These are phyloP conservation scores for Sinosuthora webbiana DNA, from an alignment of 2,113 vertebrate species.

Conservation along the genomic window DNA sequence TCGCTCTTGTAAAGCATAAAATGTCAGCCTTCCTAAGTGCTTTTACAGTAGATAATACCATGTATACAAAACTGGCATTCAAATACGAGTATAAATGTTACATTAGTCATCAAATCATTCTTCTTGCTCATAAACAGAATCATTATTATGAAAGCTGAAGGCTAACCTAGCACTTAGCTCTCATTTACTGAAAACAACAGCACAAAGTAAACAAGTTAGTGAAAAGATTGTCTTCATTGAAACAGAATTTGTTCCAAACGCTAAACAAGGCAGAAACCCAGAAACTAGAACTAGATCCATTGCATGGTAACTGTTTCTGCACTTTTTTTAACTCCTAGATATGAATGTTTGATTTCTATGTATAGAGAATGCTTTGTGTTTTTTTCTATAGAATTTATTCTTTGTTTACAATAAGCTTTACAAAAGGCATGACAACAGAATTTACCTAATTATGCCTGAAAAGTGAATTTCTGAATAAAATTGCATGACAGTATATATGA, in stretches of 20 bases:
- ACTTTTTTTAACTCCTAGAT: background rate
- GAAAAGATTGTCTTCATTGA: slow-evolving; percentile 13
- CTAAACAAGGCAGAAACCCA: background rate
- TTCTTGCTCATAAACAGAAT: slow-evolving; percentile 30
- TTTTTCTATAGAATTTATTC: background rate
- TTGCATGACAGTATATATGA: background rate
- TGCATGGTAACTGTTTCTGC: background rate
- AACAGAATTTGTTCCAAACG: background rate
- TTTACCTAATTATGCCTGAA: slow-evolving; percentile 5
- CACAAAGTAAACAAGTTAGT: slow-evolving; percentile 10
- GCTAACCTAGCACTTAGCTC: background rate
- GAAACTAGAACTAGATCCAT: background rate
- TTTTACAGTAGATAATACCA: background rate
- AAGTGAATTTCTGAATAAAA: slow-evolving; percentile 55
- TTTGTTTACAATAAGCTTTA: slow-evolving; percentile 39
- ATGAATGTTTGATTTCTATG: background rate
- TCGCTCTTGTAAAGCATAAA: background rate
- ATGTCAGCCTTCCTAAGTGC: background rate
- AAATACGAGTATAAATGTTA: slow-evolving; percentile 10
- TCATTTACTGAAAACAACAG: background rate
- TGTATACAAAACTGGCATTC: background rate
- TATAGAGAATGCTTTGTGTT: background rate
- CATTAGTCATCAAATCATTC: background rate
- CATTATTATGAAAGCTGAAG: background rate
- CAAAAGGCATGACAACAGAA: background rate